Evolutionary conservation across 2,113 vertebrate genomes (phyloP).

Genomic region (Lycocorax pyrrhopterus): DNA sequence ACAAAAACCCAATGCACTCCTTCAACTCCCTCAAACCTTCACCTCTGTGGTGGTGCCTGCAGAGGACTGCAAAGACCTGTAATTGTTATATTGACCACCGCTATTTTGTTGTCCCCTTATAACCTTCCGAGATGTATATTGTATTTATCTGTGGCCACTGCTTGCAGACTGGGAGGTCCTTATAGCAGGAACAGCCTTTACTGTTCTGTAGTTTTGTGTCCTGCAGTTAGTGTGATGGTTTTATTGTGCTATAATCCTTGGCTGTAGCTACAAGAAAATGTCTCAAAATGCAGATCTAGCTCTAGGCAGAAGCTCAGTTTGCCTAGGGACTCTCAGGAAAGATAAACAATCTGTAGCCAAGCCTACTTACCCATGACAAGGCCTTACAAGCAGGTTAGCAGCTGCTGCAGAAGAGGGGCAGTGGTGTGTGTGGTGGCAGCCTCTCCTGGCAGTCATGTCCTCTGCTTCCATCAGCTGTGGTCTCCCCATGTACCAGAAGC

Average conservation of each 20-base stretch:
- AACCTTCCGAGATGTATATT: not conserved
- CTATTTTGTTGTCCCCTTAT: not conserved
- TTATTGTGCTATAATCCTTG: not conserved
- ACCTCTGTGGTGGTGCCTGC: not conserved
- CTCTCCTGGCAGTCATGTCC: not conserved
- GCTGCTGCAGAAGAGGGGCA: not conserved
- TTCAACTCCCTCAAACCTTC: not conserved
- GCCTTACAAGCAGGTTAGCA: not conserved
- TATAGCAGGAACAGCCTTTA: not conserved
- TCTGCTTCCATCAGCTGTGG: fast-evolving
- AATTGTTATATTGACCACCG: not conserved
- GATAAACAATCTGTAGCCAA: not conserved
- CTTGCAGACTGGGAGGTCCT: not conserved
- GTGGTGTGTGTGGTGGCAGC: not conserved
- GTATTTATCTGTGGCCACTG: not conserved
- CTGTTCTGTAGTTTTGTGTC: not conserved
- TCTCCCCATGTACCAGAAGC: not conserved
- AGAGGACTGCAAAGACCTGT: not conserved
- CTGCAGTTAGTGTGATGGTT: not conserved
- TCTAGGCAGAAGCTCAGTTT: not conserved
- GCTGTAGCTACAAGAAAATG: not conserved
- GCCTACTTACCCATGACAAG: not conserved
- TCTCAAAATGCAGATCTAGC: not conserved
- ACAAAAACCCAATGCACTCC: not conserved
- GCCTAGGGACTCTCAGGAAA: not conserved